phyloP scores from a whole-genome alignment of 2,888 invertebrate species.

The Polietes domitor region DNA sequence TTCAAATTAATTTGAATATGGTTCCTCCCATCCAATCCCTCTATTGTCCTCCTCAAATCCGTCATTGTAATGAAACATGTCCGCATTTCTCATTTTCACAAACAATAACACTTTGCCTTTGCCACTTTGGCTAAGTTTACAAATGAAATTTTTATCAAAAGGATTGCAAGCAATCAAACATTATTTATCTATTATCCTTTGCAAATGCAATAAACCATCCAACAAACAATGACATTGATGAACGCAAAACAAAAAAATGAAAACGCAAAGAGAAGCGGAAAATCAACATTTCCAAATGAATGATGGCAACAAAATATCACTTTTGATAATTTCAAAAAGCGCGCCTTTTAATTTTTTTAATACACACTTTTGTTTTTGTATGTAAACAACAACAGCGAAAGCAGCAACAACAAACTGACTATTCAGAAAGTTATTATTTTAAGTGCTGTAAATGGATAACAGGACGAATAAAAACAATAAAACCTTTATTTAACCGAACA shows the following conservation, averaged over 20 bases:
- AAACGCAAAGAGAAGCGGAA: not conserved
- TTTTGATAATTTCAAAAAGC: conserved; percentile 68
- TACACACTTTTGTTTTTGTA: conserved; percentile 28
- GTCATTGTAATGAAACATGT: too few relatives aligned
- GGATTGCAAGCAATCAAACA: conserved; percentile 17
- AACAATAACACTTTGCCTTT: conserved; percentile 2
- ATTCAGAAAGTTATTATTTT: conserved; percentile 61
- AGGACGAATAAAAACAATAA: conserved; percentile 63
- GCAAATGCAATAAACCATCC: not conserved
- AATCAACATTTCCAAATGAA: conserved; percentile 48
- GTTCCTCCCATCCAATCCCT: too few relatives aligned
- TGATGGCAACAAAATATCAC: conserved; percentile 67
- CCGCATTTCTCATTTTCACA: not conserved
- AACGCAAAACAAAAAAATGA: conserved; percentile 29
- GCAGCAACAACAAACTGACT: conserved; percentile 42
- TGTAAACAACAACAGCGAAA: conserved; percentile 40
- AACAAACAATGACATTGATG: conserved; percentile 52
- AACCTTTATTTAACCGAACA: conserved; percentile 61
- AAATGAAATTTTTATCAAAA: not conserved
- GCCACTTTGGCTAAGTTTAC: not conserved
- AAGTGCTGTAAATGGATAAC: conserved; percentile 59
- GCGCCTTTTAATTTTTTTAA: conserved; percentile 64
- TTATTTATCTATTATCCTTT: conserved; percentile 20
- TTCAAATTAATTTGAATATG: too few relatives aligned
- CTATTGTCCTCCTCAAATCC: too few relatives aligned